Percentiles rank a stretch among this genome's conserved stretches.
phyloP scores from a whole-genome alignment of 2,888 invertebrate species.

The Melikaiella ostensackeni region DNA sequence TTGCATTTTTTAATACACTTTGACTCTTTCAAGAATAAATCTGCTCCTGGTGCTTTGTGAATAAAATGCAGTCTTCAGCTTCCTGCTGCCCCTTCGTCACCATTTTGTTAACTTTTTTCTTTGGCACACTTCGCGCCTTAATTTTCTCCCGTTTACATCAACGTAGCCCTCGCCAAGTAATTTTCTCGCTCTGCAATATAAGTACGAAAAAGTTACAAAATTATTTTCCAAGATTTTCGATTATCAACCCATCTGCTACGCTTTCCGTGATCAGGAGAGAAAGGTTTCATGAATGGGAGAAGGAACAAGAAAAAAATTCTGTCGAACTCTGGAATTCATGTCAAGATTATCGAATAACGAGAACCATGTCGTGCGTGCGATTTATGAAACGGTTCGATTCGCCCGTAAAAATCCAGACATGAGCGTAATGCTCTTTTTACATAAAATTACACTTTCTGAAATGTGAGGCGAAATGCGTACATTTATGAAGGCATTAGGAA shows the following conservation, averaged over 20 bases:
- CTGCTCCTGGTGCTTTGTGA: conserved; percentile 26
- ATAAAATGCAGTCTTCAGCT: conserved; percentile 17
- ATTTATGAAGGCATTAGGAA: conserved; percentile 21
- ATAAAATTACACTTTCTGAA: conserved; percentile 28
- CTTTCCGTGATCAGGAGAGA: too few relatives aligned
- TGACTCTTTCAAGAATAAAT: conserved; percentile 20
- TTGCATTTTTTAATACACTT: conserved; percentile 33
- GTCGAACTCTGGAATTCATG: conserved; percentile 5
- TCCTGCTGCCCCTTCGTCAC: neutral
- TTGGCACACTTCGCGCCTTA: conserved; percentile 3
- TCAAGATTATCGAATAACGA: conserved; percentile 24
- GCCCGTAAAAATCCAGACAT: conserved; percentile 2
- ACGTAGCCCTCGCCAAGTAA: conserved; percentile 13
- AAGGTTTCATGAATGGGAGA: neutral
- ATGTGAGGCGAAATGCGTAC: conserved; percentile 25
- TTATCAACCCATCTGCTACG: neutral
- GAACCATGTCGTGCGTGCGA: conserved; percentile 20
- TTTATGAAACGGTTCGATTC: conserved; percentile 1
- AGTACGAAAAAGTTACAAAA: conserved; percentile 6
- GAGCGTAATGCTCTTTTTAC: neutral
- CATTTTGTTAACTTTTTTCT: conserved; percentile 22
- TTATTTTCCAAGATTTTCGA: neutral
- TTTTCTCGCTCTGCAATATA: conserved; percentile 8
- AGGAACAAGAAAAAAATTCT: neutral
- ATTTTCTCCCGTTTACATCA: conserved; percentile 17